These are phyloP conservation scores for Eupeodes luniger DNA, from an alignment of 2,888 invertebrate species.

Conservation along the genomic window DNA sequence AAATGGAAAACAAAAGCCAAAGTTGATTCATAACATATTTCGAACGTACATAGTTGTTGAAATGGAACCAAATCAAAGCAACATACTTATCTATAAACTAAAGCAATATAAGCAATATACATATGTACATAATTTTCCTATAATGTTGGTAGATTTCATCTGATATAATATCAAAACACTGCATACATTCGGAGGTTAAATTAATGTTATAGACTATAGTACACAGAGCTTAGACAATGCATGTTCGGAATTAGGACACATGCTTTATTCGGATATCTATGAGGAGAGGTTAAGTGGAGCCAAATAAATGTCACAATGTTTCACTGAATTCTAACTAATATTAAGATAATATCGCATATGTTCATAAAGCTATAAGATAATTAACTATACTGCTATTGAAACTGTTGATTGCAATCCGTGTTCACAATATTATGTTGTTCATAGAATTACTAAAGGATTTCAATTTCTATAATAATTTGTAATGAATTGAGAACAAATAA, in stretches of 20 bases:
- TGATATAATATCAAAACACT: conserved; percentile 9
- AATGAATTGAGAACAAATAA: neutral
- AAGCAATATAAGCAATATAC: neutral
- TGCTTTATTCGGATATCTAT: neutral
- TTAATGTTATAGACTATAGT: neutral
- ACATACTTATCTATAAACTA: neutral
- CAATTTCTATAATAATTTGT: neutral
- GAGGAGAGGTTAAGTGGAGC: neutral
- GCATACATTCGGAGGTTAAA: conserved; percentile 1
- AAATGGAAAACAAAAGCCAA: neutral
- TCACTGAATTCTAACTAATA: neutral
- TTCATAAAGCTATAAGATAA: conserved; percentile 1
- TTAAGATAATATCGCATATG: conserved; percentile 11
- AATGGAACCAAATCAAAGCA: too few species aligned
- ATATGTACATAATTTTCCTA: neutral
- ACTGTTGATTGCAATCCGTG: conserved; percentile 11
- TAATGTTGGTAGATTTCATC: neutral
- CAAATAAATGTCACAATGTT: conserved; percentile 16
- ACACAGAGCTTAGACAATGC: neutral
- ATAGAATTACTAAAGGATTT: neutral
- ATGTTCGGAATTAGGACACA: conserved; percentile 1
- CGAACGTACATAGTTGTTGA: too few species aligned
- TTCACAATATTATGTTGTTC: neutral
- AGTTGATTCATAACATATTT: neutral
- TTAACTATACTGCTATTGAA: neutral